A percentile compares a stretch with the other conserved stretches of the same genome.
Evolutionary conservation across 1,140 invertebrate genomes (phyloP).

Genomic region (Zaprionus tsacasi): DNA sequence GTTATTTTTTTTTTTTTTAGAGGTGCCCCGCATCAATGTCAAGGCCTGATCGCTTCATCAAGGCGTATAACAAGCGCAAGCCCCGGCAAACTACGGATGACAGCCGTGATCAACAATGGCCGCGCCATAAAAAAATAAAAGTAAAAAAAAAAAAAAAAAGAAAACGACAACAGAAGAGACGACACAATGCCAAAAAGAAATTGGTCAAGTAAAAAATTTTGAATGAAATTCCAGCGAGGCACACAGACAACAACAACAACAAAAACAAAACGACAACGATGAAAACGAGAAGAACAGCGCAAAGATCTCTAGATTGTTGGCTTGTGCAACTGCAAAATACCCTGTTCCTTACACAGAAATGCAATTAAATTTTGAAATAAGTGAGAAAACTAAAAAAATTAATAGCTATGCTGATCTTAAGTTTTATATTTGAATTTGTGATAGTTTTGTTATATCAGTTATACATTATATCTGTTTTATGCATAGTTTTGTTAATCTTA

Average conservation of each 20-base stretch:
- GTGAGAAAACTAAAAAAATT: background rate
- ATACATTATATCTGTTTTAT: no score
- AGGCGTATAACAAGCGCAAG: conserved; percentile 7
- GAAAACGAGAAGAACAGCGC: conserved; percentile 33
- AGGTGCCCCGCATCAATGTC: conserved; percentile 55
- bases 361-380: background rate
- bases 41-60: conserved; percentile 79
- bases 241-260: conserved; percentile 32
- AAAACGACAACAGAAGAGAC: conserved; percentile 27
- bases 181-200: conserved; percentile 67
- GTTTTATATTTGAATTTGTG: no score
- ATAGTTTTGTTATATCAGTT: no score
- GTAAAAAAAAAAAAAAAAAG: conserved; percentile 12
- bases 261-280: conserved; percentile 25
- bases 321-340: conserved; percentile 22
- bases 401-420: no score
- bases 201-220: conserved; percentile 70
- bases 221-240: conserved; percentile 75
- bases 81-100: conserved; percentile 10
- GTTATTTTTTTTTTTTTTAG: no score
- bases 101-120: conserved; percentile 61
- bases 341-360: background rate
- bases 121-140: conserved; percentile 29
- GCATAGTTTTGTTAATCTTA: background rate
- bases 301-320: background rate